Evolutionary conservation across 2,113 vertebrate species (phyloP).

Genomic region (Chaetorhynchus papuensis): DNA sequence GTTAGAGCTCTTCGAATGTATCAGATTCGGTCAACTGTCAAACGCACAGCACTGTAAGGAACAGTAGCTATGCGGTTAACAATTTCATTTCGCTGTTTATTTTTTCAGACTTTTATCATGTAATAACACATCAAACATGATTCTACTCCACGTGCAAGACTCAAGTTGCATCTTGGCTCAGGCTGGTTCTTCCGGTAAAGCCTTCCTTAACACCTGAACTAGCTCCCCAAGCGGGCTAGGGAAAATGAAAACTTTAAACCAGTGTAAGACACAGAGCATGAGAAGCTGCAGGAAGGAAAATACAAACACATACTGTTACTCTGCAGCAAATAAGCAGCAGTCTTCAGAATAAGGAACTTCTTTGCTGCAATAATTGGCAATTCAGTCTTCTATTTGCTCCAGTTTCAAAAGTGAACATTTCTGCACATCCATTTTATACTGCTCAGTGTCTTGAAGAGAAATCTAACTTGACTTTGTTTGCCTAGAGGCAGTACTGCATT

Average conservation of each 20-base stretch:
- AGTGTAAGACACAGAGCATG: conserved; percentile 78
- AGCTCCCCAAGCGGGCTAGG: conserved; percentile 80
- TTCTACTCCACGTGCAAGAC: conserved; percentile 50
- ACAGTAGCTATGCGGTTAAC: conserved; percentile 69
- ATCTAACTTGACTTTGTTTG: conserved; percentile 54
- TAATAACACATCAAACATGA: conserved; percentile 34
- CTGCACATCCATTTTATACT: conserved; percentile 62
- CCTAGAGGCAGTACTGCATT: conserved; percentile 55
- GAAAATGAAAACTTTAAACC: conserved; percentile 51
- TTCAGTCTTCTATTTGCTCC: conserved; percentile 56
- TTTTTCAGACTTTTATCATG: conserved; percentile 43
- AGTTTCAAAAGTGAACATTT: conserved; percentile 59
- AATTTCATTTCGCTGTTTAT: conserved; percentile 52
- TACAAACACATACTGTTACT: conserved; percentile 62
- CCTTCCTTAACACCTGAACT: conserved; percentile 77
- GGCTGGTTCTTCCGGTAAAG: conserved; percentile 80
- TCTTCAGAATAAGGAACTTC: conserved; percentile 55
- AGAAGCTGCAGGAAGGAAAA: conserved; percentile 70
- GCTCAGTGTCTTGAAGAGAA: conserved; percentile 79
- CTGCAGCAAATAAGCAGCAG: conserved; percentile 72
- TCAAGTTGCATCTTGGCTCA: conserved; percentile 52
- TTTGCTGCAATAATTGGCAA: conserved; percentile 71
- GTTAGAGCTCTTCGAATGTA: conserved; percentile 78
- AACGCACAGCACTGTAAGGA: conserved; percentile 61
- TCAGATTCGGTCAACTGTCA: conserved; percentile 64